phyloP scores from a whole-genome alignment of 2,797 vertebrate genomes.

The Trachops cirrhosus region DNA sequence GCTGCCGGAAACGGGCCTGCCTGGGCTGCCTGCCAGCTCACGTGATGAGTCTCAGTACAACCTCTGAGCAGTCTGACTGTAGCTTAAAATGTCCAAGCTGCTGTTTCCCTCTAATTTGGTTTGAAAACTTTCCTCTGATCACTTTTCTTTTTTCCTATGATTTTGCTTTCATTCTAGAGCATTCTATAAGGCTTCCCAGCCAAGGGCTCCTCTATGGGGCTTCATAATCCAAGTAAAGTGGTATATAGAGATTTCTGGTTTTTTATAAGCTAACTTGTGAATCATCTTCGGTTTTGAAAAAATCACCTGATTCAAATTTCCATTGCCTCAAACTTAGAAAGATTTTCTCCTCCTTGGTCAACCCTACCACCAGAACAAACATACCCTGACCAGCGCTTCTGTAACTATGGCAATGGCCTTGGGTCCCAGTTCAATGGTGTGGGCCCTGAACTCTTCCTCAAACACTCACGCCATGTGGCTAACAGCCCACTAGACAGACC shows the following conservation, averaged over 20 bases:
- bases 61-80: not conserved
- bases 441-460: not conserved
- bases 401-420: not conserved
- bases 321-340: not conserved
- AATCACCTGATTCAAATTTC: not conserved
- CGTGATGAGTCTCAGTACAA: not conserved
- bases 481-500: not conserved
- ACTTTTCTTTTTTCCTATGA: not conserved
- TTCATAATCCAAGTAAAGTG: not conserved
- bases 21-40: not conserved
- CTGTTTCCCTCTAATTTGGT: not conserved
- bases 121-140: not conserved
- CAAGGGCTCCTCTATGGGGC: not conserved
- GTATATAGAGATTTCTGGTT: accelerated
- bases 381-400: not conserved
- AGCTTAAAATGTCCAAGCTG: not conserved
- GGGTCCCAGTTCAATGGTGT: not conserved
- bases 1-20: not conserved
- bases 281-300: not conserved
- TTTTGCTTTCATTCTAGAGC: not conserved
- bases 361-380: not conserved
- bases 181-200: not conserved
- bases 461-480: not conserved
- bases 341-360: not conserved
- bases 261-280: not conserved